Conservation (phyloP, 2,888 invertebrate genomes). For the Lydus trimaculatus region DNA sequence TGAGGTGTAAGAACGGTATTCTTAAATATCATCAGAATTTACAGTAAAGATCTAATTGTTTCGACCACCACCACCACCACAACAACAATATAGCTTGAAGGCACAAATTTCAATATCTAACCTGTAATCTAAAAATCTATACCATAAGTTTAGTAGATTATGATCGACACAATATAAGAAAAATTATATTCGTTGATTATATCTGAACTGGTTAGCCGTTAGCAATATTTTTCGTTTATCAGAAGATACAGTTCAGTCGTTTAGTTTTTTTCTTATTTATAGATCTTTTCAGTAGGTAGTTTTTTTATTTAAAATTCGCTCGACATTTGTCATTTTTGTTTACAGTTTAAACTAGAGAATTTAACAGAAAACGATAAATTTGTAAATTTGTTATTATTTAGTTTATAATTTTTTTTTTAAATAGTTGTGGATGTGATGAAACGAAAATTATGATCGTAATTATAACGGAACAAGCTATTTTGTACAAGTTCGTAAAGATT, state of each 20-base stretch:
- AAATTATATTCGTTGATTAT: conserved; percentile 9
- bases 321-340: not conserved
- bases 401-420: not conserved
- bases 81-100: not conserved
- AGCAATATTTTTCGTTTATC: conserved; percentile 5
- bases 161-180: not conserved
- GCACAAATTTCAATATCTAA: not conserved
- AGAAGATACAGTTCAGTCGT: not conserved
- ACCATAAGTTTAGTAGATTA: conserved; percentile 5
- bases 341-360: not conserved
- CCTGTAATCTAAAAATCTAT: conserved; percentile 5
- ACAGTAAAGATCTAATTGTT: conserved; percentile 2
- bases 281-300: not conserved
- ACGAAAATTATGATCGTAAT: not conserved
- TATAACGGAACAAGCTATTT: not conserved
- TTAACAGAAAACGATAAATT: not conserved
- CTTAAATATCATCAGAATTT: not conserved
- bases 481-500: not conserved
- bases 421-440: not conserved
- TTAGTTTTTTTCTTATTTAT: not conserved
- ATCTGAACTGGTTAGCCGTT: conserved; percentile 4
- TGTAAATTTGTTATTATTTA: not conserved
- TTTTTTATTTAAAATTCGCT: not conserved
- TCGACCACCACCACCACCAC: not conserved
- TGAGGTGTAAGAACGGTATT: not conserved